A percentile compares a stretch with the other conserved stretches of the same genome.
phyloP scores from a whole-genome alignment of 1,140 invertebrate species.

The Steinernema feltiae region DNA sequence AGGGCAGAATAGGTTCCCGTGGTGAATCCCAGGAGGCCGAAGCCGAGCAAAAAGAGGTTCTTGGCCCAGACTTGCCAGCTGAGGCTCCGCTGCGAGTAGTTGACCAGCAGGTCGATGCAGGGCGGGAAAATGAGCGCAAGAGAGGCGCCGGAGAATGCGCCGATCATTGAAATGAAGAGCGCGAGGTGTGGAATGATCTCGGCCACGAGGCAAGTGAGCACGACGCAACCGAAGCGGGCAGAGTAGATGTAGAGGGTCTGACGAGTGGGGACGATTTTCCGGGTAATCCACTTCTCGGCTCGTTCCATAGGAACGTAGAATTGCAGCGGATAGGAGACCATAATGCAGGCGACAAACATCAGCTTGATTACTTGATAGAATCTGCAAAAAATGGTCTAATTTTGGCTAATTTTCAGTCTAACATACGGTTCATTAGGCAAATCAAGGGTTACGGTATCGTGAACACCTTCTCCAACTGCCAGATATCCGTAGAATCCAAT shows the following conservation, averaged over 20 bases:
- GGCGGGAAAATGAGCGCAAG: slow-evolving; percentile 55
- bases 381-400: slow-evolving; percentile 34
- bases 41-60: slow-evolving; percentile 35
- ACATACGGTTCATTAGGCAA: slow-evolving; percentile 41
- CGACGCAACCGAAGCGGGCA: slow-evolving; percentile 41
- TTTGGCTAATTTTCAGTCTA: not conserved
- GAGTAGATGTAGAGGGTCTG: slow-evolving; percentile 47
- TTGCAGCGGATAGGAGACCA: slow-evolving; percentile 52
- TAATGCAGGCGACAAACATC: slow-evolving; percentile 49
- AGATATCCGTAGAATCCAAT: slow-evolving; percentile 58
- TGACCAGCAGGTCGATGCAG: slow-evolving; percentile 50
- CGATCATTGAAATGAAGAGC: slow-evolving; percentile 54
- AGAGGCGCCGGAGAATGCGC: slow-evolving; percentile 47
- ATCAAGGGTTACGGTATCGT: slow-evolving; percentile 57
- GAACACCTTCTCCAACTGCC: slow-evolving; percentile 51
- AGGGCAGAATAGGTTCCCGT: slow-evolving; percentile 46
- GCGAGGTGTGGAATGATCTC: slow-evolving; percentile 53
- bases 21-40: slow-evolving; percentile 41
- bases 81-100: slow-evolving; percentile 39
- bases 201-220: slow-evolving; percentile 47
- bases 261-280: slow-evolving; percentile 43
- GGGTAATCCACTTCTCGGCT: slow-evolving; percentile 53
- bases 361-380: slow-evolving; percentile 53
- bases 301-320: slow-evolving; percentile 55
- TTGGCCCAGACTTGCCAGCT: slow-evolving; percentile 28